Conservation (phyloP, 92 coral and sea anemone genomes). For the Heliopora coerulea region DNA sequence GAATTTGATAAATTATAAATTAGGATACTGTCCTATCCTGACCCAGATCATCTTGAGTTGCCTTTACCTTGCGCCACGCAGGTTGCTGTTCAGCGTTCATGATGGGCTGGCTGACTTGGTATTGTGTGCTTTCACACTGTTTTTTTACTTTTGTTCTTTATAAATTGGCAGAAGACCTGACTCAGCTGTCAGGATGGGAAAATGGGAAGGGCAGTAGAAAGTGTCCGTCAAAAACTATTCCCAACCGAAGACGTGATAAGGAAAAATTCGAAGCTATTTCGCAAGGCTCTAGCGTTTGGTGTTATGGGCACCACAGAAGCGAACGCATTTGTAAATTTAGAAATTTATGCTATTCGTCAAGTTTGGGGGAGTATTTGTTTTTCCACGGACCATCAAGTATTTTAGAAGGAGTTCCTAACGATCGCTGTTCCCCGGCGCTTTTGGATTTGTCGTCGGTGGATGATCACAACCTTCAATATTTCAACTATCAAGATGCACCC, state of each 20-base stretch:
- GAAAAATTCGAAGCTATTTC: conserved; percentile 12
- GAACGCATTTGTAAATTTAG: conserved; percentile 87
- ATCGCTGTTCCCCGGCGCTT: conserved; percentile 82
- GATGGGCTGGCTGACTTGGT: conserved; percentile 37
- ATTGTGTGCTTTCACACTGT: conserved; percentile 39
- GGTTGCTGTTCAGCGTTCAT: neutral
- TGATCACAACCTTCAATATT: conserved; percentile 87
- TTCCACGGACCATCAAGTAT: conserved; percentile 77
- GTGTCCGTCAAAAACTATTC: neutral
- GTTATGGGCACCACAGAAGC: conserved; percentile 63
- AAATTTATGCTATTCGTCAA: conserved; percentile 79
- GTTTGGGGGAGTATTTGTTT: conserved; percentile 66
- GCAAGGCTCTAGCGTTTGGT: conserved; percentile 84
- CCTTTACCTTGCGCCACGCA: neutral
- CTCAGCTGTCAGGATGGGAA: neutral
- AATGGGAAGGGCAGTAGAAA: neutral
- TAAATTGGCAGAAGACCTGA: conserved; percentile 22
- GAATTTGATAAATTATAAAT: no score
- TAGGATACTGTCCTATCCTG: no score
- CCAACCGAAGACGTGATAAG: no score
- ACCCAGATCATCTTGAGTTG: neutral
- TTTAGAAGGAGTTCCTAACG: conserved; percentile 72
- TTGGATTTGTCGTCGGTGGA: conserved; percentile 85
- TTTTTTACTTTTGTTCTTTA: conserved; percentile 29
- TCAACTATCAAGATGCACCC: conserved; percentile 84